Evolutionary conservation across 2,888 invertebrate species (phyloP), one percentile per base, ranked within the genome.

Genomic region (Mantis religiosa): DNA sequence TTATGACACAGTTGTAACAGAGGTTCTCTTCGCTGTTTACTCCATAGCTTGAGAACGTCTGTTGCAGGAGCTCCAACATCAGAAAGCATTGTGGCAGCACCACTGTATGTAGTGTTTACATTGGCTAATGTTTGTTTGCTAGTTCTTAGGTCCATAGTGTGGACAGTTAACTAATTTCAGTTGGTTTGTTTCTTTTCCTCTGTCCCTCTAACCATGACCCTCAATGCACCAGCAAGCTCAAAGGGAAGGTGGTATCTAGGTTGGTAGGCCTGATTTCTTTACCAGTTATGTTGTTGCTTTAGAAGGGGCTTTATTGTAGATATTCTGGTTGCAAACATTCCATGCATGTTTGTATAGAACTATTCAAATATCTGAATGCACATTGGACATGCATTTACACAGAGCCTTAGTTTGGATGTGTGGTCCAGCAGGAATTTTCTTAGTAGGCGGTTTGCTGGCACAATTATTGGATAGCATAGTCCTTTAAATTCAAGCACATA

Each of bases 231-330:
- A 97, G 97, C 95, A 96, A 96, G 95, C 96, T 97, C 92, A 96
- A 96, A 94, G 97, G 97, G 95, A 96, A 96, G 95, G 96, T 95
- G 94, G 94, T 96, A 93, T 96, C 95, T 96, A 96, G 96, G 96
- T 96, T 95, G 89, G 90, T 90, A 88, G 89, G 83, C 47, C 41
- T 83, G 20, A 4, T 71, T 71, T 87, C 20, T 71, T 71, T 71
- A 71, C 4, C n/a, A 86, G 71, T 86, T 54, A 86, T 54, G 12
- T 83, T 83, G 3, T 83, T 54, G 86, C 71, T 28, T 20, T 54
- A 86, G 86, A 86, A 27, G 54, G n/a, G 12, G n/a, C 14, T n/a
- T 14, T 71, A 28, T 28, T 71, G 9, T 12, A 54, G 54, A 41
- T 71, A 86, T 54, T 71, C 25, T 83, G 83, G 14, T 83, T 0